phyloP scores from a whole-genome alignment of 1,140 invertebrate species.

The Bombyx mori region ASM3026992v2 NC_085115.1:4701001-4701500 shows the following conservation, averaged over 20 bases:
- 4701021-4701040: background rate
- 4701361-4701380: too few species aligned
- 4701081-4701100: constrained; percentile 16
- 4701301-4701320: constrained; percentile 19
- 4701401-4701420: too few species aligned
- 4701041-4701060: constrained; percentile 9
- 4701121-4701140: constrained; percentile 4
- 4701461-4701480: too few species aligned
- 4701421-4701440: too few species aligned
- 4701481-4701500: too few species aligned
- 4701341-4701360: too few species aligned
- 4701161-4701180: constrained; percentile 13
- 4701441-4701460: background rate
- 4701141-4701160: constrained; percentile 8
- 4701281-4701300: constrained; percentile 6
- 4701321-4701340: constrained; percentile 18
- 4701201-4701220: constrained; percentile 8
- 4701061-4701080: constrained; percentile 8
- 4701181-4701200: constrained; percentile 13
- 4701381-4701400: too few species aligned
- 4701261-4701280: too few species aligned
- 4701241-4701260: background rate
- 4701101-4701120: constrained; percentile 10
- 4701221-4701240: constrained; percentile 2
- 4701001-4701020: too few species aligned